These are phyloP conservation scores for Euschistus heros DNA, from an alignment of 1,140 invertebrate species.

Conservation along the genomic window DNA sequence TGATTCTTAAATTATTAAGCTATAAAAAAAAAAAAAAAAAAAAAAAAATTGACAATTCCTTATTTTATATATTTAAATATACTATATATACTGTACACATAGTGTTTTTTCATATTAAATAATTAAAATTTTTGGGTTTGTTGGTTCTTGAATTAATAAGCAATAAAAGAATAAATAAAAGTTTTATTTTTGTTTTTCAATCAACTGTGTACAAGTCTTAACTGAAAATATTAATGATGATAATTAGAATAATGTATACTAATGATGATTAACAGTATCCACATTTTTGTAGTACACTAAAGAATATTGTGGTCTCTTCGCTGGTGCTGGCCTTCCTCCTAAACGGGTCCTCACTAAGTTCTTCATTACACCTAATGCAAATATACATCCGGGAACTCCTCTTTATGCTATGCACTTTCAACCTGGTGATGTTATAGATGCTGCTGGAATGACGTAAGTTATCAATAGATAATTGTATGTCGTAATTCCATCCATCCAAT, in stretches of 20 bases:
- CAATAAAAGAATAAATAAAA: too few relatives aligned
- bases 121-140: too few relatives aligned
- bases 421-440: slow-evolving; percentile 83
- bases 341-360: slow-evolving; percentile 78
- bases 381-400: slow-evolving; percentile 81
- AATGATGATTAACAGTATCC: not conserved
- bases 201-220: not conserved
- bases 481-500: not conserved
- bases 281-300: slow-evolving; percentile 57
- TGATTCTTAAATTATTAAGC: too few relatives aligned
- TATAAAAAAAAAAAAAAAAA: too few relatives aligned
- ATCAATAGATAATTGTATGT: slow-evolving; percentile 19
- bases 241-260: too few relatives aligned
- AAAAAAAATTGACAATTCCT: too few relatives aligned
- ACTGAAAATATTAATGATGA: too few relatives aligned
- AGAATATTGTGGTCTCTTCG: slow-evolving; percentile 81
- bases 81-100: too few relatives aligned
- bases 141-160: too few relatives aligned
- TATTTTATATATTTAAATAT: too few relatives aligned
- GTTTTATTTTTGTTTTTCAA: too few relatives aligned
- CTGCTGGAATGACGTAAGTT: slow-evolving; percentile 82
- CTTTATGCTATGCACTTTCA: slow-evolving; percentile 79
- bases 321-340: slow-evolving; percentile 74
- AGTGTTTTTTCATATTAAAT: too few relatives aligned
- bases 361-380: slow-evolving; percentile 72